phyloP scores from a whole-genome alignment of 2,888 invertebrate species.

The Ctenicera cuprea region DNA sequence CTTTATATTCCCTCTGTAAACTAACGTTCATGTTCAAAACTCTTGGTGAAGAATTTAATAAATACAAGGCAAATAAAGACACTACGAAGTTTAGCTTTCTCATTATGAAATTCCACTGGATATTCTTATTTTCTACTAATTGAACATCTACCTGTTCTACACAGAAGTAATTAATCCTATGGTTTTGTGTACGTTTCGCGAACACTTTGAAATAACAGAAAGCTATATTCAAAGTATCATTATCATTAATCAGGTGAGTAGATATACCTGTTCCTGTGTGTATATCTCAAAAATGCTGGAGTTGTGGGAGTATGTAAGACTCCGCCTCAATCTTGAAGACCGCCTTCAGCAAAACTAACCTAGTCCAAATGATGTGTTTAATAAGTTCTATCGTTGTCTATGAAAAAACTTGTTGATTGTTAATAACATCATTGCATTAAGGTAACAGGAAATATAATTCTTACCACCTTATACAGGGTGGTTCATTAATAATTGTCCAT shows the following conservation, averaged over 20 bases:
- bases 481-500: too few relatives aligned
- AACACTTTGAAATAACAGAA: neutral
- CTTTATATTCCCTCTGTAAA: constrained; percentile 32
- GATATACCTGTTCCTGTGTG: neutral
- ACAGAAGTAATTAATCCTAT: neutral
- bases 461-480: too few relatives aligned
- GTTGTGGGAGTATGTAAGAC: constrained; percentile 27
- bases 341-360: constrained; percentile 1
- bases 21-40: constrained; percentile 15
- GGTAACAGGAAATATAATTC: too few relatives aligned
- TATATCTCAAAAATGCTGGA: constrained; percentile 14
- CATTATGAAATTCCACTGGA: constrained; percentile 16
- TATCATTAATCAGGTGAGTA: constrained; percentile 15
- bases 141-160: constrained; percentile 1
- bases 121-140: constrained; percentile 11
- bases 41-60: constrained; percentile 23
- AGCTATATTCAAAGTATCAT: neutral
- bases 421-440: neutral
- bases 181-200: neutral
- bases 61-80: constrained; percentile 16
- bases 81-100: constrained; percentile 15
- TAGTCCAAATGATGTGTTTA: neutral
- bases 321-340: constrained; percentile 17
- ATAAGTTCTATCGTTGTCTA: neutral
- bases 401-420: neutral